A percentile compares a stretch with the other conserved stretches of the same genome.
phyloP scores from a whole-genome alignment of 2,797 vertebrate genomes.

The Sebastes iracundus region DNA sequence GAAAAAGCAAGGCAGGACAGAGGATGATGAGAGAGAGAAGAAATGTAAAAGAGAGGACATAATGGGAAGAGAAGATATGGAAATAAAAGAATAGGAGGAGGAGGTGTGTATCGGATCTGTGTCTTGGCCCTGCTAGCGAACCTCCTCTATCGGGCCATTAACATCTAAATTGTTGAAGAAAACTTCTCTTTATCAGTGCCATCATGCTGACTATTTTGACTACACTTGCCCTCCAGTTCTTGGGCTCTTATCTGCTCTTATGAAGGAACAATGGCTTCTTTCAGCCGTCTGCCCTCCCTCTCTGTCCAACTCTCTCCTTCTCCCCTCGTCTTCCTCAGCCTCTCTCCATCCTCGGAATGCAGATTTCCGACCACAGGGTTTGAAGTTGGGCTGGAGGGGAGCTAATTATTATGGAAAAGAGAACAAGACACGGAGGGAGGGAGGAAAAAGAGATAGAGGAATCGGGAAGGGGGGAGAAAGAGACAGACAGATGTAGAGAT shows the following conservation, averaged over 20 bases:
- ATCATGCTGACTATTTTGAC: conserved; percentile 65
- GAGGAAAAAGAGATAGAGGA: conserved; percentile 48
- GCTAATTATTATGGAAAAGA: conserved; percentile 78
- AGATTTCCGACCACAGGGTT: conserved; percentile 77
- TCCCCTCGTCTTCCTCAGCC: conserved; percentile 55
- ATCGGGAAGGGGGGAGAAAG: neutral
- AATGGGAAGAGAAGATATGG: neutral
- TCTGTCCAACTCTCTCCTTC: conserved; percentile 38
- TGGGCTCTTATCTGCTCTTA: conserved; percentile 68
- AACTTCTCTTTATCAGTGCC: conserved; percentile 61
- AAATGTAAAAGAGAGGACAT: neutral
- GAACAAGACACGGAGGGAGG: conserved; percentile 50
- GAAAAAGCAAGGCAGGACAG: neutral
- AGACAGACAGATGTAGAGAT: conserved; percentile 40
- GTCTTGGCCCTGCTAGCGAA: neutral
- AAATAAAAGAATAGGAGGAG: neutral
- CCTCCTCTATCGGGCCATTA: conserved; percentile 51
- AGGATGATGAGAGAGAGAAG: neutral
- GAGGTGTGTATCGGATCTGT: conserved; percentile 36
- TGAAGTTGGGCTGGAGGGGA: conserved; percentile 71
- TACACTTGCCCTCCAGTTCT: conserved; percentile 68
- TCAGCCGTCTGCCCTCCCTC: conserved; percentile 51
- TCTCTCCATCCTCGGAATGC: conserved; percentile 71
- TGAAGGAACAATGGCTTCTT: conserved; percentile 72
- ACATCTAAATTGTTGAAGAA: conserved; percentile 57